Evolutionary conservation across 2,797 vertebrate species (phyloP).

Genomic region (Bovichtus diacanthus): DNA sequence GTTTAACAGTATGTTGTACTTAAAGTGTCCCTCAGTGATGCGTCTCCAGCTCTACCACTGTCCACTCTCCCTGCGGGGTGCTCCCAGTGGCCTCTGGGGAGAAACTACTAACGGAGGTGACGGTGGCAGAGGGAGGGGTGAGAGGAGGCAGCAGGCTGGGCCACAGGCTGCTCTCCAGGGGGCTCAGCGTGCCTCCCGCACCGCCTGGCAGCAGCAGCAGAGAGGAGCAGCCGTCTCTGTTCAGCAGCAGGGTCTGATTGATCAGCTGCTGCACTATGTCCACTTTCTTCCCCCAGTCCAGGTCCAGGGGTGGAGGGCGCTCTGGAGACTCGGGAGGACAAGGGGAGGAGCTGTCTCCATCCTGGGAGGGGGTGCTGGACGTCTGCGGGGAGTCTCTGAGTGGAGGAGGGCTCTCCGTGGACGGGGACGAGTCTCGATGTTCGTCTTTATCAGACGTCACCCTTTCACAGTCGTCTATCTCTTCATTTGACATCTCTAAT

Average conservation of each 20-base stretch:
- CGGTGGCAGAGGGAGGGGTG: slow-evolving; percentile 91
- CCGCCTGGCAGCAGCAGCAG: slow-evolving; percentile 81
- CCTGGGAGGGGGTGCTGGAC: slow-evolving; percentile 31
- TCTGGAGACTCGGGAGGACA: slow-evolving; percentile 55
- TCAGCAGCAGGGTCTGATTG: slow-evolving; percentile 90
- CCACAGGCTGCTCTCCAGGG: slow-evolving; percentile 92
- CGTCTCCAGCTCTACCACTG: slow-evolving; percentile 94
- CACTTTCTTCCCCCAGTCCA: slow-evolving; percentile 88
- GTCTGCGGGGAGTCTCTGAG: slow-evolving; percentile 45
- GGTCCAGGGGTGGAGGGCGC: slow-evolving; percentile 73
- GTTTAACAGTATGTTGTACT: neutral
- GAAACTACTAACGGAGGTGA: slow-evolving; percentile 94
- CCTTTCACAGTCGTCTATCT: slow-evolving; percentile 18
- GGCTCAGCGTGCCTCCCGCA: slow-evolving; percentile 85
- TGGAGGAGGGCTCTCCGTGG: slow-evolving; percentile 26
- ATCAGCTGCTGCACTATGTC: slow-evolving; percentile 94
- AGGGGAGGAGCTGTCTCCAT: slow-evolving; percentile 36
- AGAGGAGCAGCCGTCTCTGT: slow-evolving; percentile 82
- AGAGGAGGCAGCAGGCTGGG: slow-evolving; percentile 90
- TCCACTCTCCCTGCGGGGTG: slow-evolving; percentile 94
- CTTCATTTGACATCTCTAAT: neutral
- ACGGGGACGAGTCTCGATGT: slow-evolving; percentile 17
- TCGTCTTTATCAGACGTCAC: slow-evolving; percentile 17
- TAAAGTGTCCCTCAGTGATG: slow-evolving; percentile 85
- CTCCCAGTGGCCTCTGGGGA: slow-evolving; percentile 90